Evolutionary conservation across 2,888 invertebrate species (phyloP).

Genomic region (Leptinotarsa peninsularis): DNA sequence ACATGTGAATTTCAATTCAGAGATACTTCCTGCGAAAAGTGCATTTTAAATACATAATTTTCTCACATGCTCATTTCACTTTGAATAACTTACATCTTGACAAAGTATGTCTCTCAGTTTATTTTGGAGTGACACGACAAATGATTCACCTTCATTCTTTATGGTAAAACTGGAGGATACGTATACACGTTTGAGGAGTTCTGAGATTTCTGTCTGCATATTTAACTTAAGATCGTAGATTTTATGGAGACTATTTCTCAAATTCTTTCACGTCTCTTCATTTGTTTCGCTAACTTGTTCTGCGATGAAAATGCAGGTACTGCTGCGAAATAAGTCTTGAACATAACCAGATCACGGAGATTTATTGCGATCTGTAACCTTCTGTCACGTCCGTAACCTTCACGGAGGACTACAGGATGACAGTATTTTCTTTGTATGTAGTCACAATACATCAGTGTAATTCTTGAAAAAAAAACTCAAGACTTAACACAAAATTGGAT

Average conservation of each 20-base stretch:
- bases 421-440: neutral
- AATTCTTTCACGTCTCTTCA: slow-evolving; percentile 38
- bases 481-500: no score
- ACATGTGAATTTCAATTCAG: neutral
- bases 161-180: neutral
- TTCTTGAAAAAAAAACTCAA: no score
- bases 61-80: no score
- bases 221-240: slow-evolving; percentile 11
- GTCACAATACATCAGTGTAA: neutral
- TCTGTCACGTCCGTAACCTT: slow-evolving; percentile 10
- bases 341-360: slow-evolving; percentile 2
- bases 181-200: slow-evolving; percentile 7
- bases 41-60: no score
- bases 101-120: neutral
- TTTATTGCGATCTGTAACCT: slow-evolving; percentile 6
- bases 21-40: neutral
- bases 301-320: slow-evolving; percentile 22
- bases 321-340: slow-evolving; percentile 14
- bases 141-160: neutral
- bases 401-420: neutral
- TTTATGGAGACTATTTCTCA: slow-evolving; percentile 9
- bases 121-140: neutral
- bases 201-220: slow-evolving; percentile 14
- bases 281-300: slow-evolving; percentile 36
- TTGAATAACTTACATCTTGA: neutral